Evolutionary conservation across 2,113 vertebrate species (phyloP), one percentile per base, ranked within the genome.

Genomic region (Chinchilla lanigera): DNA sequence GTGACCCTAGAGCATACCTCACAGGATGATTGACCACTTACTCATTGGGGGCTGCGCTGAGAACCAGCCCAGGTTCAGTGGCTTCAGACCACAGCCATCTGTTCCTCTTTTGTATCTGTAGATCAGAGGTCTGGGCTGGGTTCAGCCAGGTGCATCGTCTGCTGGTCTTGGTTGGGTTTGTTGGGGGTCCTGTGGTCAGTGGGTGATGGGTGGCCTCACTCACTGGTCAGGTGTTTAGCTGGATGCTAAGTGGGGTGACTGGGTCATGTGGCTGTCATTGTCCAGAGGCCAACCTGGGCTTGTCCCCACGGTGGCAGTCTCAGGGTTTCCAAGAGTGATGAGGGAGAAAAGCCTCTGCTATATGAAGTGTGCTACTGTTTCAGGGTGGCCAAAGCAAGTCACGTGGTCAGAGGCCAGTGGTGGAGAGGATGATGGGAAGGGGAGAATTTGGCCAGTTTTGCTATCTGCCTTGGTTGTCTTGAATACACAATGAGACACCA

Each of bases 211-310:
- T 2, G 19, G 63, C n/a, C 88, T 84, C n/a, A 16, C 30, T 54
- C 7, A 1, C 13, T 33, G 30, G n/a, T 47, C 13, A 6, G 4
- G n/a, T 4, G 4, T 38, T 38, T 47, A 52, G 13, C 44, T n/a
- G 3, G 13, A 60, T 7, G 3, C 14, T 9, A 54, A 1, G 58
- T 47, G 22, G 11, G 50, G 19, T 26, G 0, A 30, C 58, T 6
- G 69, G n/a, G 30, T 11, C 20, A 16, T 0, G 5, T 0, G 13
- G 47, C n/a, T 11, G 11, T 35, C 20, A 13, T 8, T 7, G 22
- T 30, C 28, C 35, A 8, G 5, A 75, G 65, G 28, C 60, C 30
- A 89, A 35, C 13, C 61, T 12, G 17, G 47, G 14, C 22, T 86
- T 52, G 26, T 77, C 22, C 69, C 3, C 14, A 0, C 0, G 22